Evolutionary conservation across 2,797 vertebrate genomes (phyloP), one percentile per base, ranked within the genome.

Genomic region (Tamandua tetradactyla): DNA sequence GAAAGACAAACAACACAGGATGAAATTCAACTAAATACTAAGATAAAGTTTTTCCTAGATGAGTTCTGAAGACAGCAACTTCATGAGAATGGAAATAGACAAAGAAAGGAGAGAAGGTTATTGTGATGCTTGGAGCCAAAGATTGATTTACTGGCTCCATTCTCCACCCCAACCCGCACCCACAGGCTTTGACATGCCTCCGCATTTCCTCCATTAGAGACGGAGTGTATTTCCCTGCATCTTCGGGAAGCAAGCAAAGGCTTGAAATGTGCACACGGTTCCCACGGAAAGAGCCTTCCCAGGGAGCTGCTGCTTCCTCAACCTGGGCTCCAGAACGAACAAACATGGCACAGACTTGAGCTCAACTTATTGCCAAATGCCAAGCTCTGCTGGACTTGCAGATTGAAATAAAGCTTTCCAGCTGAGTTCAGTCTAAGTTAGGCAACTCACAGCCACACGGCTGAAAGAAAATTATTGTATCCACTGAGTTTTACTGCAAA

Each of bases 1-100:
- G 47, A 64, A 80, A 75, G 7, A 71, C 35, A 78, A 89, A 93
- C 15, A 93, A 93, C 10, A 37, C 22, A 81, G 84, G 37, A 94
- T 12, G 37, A 79, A 89, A 85, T 69, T 68, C 61, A 91, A 89
- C 55, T 61, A 93, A 89, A 76, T 80, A 84, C 1, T 57, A 80
- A 90, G 76, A 91, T 91, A 84, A 95, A 91, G n/a, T 91, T 91
- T 35, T 14, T 83, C 23, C 52, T 72, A 59, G 4, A 89, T 87
- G 23, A 59, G 32, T 89, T 88, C 47, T 83, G 62, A 94, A 89
- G 40, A 86, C 8, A 92, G 18, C 4, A 83, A 96, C 71, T 72
- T 89, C 30, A 94, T 75, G 66, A 91, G 57, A 92, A 89, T 25
- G 22, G 25, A 93, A 95, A 94, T 2, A 79, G 20, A 89, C 12